Base-by-base conservation (phyloP, 2,888 invertebrate species). In the Drosophila maculinotata region DNA sequence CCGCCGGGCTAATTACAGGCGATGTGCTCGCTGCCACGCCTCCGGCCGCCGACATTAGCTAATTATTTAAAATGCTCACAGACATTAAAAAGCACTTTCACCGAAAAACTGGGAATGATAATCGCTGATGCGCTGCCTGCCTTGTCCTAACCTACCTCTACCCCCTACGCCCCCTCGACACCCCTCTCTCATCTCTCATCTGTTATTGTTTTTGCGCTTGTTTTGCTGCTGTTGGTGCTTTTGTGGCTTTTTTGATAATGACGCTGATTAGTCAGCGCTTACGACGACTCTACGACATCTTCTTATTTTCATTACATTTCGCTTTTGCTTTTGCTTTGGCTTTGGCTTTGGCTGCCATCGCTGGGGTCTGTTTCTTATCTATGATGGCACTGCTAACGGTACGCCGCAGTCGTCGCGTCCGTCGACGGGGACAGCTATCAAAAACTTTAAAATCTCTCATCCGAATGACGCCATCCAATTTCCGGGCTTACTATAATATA, bases 51-150 rank as follows among this genome's bases (percentile, higher is more conserved):
- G 63, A 62, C 79, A 66, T 85, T 64, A 77, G 76, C 87, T 82
- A 87, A 82, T 82, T 82, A 80, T 87, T 82, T 87, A 84, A 84
- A 82, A 82, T 82, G 87, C 81, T 81, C 75, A 53, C 59, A 66
- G 87, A 87, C 81, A 82, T 82, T 82, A 82, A 82, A 87, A 87
- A 84, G 87, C 81, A 82, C 81, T 82, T 84, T 87, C 59, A 68
- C 64, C 69, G 4, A 54, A 30, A 68, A 56, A 52, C 63, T 62
- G 64, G 64, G 62, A 80, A 80, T 86, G 83, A 79, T 80, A 86
- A 79, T 86, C 86, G 79, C 66, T 47, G 47, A 73, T 67, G 85
- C n/a, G n/a, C n/a, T n/a, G n/a, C n/a, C n/a, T n/a, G n/a, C n/a
- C n/a, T 7, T 60, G 42, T 38, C 39, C 26, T 39, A 41, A 31